Evolutionary conservation across 1,140 invertebrate species (phyloP).

Genomic region (Drosophila santomea): DNA sequence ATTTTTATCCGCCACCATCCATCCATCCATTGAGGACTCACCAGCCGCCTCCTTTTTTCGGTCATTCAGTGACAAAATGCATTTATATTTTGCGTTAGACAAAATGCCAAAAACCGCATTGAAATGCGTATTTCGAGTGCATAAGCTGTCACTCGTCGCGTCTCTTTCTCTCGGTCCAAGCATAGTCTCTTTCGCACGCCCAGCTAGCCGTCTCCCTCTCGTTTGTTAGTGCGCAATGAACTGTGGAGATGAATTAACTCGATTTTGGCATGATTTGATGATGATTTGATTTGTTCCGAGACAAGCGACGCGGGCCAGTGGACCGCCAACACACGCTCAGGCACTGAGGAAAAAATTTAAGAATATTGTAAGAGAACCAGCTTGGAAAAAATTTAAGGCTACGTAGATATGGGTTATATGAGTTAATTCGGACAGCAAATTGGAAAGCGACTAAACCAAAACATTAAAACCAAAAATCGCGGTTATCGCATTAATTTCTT

Average conservation of each 20-base stretch:
- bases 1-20: constrained; percentile 32
- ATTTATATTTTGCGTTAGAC: constrained; percentile 62
- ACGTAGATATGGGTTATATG: too few relatives aligned
- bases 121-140: constrained; percentile 47
- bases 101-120: constrained; percentile 57
- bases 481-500: too few relatives aligned
- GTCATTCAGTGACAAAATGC: constrained; percentile 60
- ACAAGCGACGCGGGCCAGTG: constrained; percentile 32
- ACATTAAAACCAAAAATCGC: too few relatives aligned
- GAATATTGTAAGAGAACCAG: too few relatives aligned
- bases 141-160: constrained; percentile 20
- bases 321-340: constrained; percentile 7
- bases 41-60: constrained; percentile 2
- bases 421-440: too few relatives aligned
- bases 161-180: neutral
- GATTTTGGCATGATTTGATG: constrained; percentile 77
- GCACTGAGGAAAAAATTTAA: neutral
- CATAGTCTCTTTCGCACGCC: neutral
- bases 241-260: constrained; percentile 73
- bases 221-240: constrained; percentile 72
- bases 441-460: too few relatives aligned
- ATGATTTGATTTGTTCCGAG: constrained; percentile 74
- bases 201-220: constrained; percentile 17
- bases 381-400: too few relatives aligned
- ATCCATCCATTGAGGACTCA: neutral